Conservation (phyloP, 2,113 vertebrate species). For the Neofelis nebulosa region DNA sequence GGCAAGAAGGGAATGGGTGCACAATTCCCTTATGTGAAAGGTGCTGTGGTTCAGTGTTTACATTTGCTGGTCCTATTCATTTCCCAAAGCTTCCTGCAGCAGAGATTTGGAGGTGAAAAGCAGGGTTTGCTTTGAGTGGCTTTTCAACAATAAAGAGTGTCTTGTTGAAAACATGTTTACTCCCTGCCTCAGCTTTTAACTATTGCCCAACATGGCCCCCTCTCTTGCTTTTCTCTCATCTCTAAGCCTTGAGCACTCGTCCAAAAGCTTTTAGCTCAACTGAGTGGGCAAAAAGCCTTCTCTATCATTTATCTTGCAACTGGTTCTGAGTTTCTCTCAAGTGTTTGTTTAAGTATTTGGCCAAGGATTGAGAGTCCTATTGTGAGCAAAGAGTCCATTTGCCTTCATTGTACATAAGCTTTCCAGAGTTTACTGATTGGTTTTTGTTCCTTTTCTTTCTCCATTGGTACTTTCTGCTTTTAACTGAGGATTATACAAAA, state of each 20-base stretch:
- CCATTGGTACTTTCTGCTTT: not conserved
- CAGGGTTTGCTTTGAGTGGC: not conserved
- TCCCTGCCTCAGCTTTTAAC: not conserved
- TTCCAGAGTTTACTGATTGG: not conserved
- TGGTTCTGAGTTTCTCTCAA: not conserved
- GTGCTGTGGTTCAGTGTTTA: not conserved
- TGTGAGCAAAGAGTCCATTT: not conserved
- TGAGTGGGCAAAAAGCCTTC: not conserved
- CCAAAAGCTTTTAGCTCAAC: conserved; percentile 22
- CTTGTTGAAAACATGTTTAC: conserved; percentile 19
- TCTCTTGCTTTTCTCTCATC: not conserved
- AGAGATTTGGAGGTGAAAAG: not conserved
- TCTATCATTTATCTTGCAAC: not conserved
- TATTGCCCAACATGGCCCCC: not conserved
- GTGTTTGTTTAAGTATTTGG: not conserved
- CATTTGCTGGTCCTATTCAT: not conserved
- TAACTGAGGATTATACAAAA: not conserved
- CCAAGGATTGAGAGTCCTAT: not conserved
- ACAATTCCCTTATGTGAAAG: not conserved
- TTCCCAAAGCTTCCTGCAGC: not conserved
- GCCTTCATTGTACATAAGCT: not conserved
- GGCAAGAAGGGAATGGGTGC: not conserved
- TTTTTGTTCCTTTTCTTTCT: not conserved
- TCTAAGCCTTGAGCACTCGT: not conserved
- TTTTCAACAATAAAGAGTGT: not conserved